Base-by-base conservation (phyloP, 2,113 vertebrate species). In the Miniopterus natalensis region DNA sequence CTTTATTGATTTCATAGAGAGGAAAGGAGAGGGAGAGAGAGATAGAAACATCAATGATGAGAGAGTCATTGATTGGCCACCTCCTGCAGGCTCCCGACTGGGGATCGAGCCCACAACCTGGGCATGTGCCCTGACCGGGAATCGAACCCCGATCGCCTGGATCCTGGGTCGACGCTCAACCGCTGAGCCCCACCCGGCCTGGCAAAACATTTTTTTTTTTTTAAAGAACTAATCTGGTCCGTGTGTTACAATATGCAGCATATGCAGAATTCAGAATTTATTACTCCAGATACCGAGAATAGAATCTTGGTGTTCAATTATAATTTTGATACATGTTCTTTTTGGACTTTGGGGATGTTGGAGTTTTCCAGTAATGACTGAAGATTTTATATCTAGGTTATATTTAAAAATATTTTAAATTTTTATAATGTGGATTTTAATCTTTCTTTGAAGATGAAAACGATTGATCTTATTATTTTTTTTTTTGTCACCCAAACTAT, bases 301-400 rank as follows among this genome's bases (percentile, higher is more conserved):
- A 17, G 88, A 93, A 53, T 42, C 42, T 53, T 79, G 12, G 2
- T 61, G 12, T 80, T 70, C n/a, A 49, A 25, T 88, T 49, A 27
- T 73, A 95, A 51, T 88, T 90, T 83, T 81, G 71, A 95, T 84
- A 42, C 13, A 2, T n/a, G 2, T 78, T 11, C 12, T 65, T 94
- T 79, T 20, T 55, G 40, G 14, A 25, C 53, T 49, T 12, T 81
- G 7, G 12, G 17, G 3, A 31, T 80, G 9, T 49, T 81, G 57
- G 25, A 23, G 36, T 88, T 95, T 92, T 74, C 23, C 3, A 42
- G 3, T 78, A 49, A 88, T 45, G 40, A 21, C 14, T 36, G 31
- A 74, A 40, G 8, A 42, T 78, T 74, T 95, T 93, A 20, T 71
- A 66, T 91, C 45, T 78, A 36, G 8, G 4, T 79, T 71, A 27